Evolutionary conservation across 2,888 invertebrate genomes (phyloP), one percentile per base, ranked within the genome.

Genomic region (Hirtodrosophila histrioides): DNA sequence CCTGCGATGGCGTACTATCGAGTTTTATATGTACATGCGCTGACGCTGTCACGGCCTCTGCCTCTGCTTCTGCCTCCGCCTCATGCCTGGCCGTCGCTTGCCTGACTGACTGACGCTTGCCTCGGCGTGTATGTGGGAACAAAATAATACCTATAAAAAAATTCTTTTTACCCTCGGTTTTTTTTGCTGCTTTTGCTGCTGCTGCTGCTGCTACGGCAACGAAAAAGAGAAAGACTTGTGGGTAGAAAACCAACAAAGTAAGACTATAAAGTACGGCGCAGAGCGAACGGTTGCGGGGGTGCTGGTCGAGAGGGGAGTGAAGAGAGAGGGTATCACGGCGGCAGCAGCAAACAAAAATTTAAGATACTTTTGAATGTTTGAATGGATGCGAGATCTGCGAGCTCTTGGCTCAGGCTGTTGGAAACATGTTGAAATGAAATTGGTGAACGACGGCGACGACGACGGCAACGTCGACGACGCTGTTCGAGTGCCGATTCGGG

Each of bases 171-270:
- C 63, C 70, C 70, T 69, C 50, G 31, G 27, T 65, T 65, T 80
- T 65, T 80, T 79, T 75, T 54, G 60, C 48, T 68, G 65, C 65
- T 68, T 56, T 43, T 62, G 69, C 69, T 64, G 55, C 43, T 63
- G 67, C 82, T 66, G 61, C 58, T 71, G 54, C 75, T 67, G 63
- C 73, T 64, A 66, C 78, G 69, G 66, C 78, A 69, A 67, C 74
- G 75, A 88, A 89, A 78, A 89, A 89, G 89, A 88, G 89, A 89
- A 89, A 89, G 89, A 89, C 90, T 89, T 89, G 90, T 89, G 89
- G 89, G 89, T 89, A 88, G 88, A 86, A 86, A 88, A 84, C 79
- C 85, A 89, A 86, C 82, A 83, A 84, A 88, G 89, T 86, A 86
- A 84, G 72, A 88, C 82, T 85, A 82, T 82, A 82, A 82, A 82